Evolutionary conservation across 2,113 vertebrate species (phyloP), one percentile per base, ranked within the genome.

Genomic region (Burhinus oedicnemus): DNA sequence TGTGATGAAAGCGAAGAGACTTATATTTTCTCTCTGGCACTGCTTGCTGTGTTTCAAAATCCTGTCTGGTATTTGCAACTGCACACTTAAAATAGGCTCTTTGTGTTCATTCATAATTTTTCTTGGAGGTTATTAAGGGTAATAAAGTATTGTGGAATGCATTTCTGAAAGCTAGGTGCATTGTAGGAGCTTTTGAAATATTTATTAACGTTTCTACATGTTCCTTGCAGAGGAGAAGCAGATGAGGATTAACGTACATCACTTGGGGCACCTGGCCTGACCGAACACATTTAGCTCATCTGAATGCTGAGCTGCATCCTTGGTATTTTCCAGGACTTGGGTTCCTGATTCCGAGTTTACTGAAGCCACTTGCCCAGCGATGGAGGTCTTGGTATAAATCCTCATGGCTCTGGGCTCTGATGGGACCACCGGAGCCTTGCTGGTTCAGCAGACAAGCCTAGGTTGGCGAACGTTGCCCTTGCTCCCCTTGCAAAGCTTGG

Each of bases 181-280:
- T 65, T 71, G 75, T 11, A 54, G 89, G 66, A 85, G 93, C 30
- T 29, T 88, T 40, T 96, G 78, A 93, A 95, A 78, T 94, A 89
- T 96, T 97, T 87, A 89, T 92, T 87, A 70, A 54, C 14, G 3
- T 83, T 69, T 78, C 68, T 89, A 4, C 6, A 15, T 5, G 18
- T 84, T 84, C 57, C 66, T 93, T 79, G 70, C 58, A 25, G 38
- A 30, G 54, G 58, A 83, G 69, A 83, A 69, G 83, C 27, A 78
- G 85, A 71, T 70, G 77, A 82, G 80, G 88, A 66, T 89, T 93
- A 51, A 91, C 65, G 65, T 75, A 32, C 44, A 22, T 64, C 57
- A n/a, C 51, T 40, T 2, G 7, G 71, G 78, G 68, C 54, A 78
- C 34, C 62, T n/a, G 77, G 42, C 58, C 85, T 93, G 71, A 38